Base-by-base conservation (phyloP, 2,888 invertebrate species). In the Eilema caniola region DNA sequence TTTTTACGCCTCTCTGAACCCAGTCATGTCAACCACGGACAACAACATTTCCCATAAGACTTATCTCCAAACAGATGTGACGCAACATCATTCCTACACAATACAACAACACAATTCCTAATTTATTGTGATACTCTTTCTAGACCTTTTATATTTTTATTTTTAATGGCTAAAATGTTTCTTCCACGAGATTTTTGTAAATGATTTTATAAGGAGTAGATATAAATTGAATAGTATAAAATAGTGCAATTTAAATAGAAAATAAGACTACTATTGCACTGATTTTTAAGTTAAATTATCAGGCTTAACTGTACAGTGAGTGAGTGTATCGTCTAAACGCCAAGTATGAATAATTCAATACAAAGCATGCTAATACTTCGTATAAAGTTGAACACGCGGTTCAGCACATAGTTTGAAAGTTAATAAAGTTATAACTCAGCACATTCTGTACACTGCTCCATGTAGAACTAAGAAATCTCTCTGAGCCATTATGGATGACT, bases 11-110 rank as follows among this genome's bases (percentile, higher is more conserved):
- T 73, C 73, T 75, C 76, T 71, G 59, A 78, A 73, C 70, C 65
- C 59, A 75, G 79, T 65, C 81, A 77, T 66, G 71, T 81, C 73
- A 62, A 71, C 63, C 47, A 68, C 71, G 56, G 63, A 78, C 77
- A 76, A 72, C 79, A 80, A 78, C 74, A 70, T 71, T 68, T 79
- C 83, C 77, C 83, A 61, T 56, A 74, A 69, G 81, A 73, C 62
- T 69, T 33, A 61, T 61, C 47, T 56, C 62, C 25, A 53, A 68
- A 73, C 73, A 80, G 67, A 81, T 74, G 72, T 47, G 72, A 63
- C 57, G 60, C 59, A 69, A 66, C 70, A 70, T 71, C n/a, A 71
- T 70, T 8, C 24, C 23, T 41, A 37, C 62, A 62, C 24, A 66
- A 71, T 66, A 62, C 63, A 68, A 67, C 31, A 64, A 69, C 60